These are phyloP conservation scores for Microhierax caerulescens DNA, from an alignment of 2,797 vertebrate species.

Conservation along the genomic window DNA sequence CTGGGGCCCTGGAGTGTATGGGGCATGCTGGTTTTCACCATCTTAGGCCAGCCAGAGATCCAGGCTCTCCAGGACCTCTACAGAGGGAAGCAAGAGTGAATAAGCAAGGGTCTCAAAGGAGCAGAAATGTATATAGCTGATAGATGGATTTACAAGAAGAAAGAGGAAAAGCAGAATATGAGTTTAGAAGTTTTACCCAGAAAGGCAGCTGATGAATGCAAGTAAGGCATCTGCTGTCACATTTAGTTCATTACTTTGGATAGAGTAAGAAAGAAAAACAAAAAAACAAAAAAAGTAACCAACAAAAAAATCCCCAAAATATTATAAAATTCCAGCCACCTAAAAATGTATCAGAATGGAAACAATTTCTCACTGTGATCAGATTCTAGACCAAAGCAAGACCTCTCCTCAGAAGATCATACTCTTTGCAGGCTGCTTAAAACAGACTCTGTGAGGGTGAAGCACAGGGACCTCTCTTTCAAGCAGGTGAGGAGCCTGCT, in stretches of 20 bases:
- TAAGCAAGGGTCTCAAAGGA: background rate
- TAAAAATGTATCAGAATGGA: background rate
- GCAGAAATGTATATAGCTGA: background rate
- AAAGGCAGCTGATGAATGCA: background rate
- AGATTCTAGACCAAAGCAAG: background rate
- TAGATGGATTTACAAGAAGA: background rate
- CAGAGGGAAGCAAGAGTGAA: background rate
- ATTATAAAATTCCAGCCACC: background rate
- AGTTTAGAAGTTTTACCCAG: background rate
- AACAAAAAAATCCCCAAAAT: background rate
- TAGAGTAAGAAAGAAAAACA: background rate
- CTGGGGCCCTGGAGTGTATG: background rate
- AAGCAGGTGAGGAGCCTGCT: constrained; percentile 1
- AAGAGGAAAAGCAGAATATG: background rate
- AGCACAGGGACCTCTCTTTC: background rate
- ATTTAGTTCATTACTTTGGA: background rate
- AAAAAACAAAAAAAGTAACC: no score
- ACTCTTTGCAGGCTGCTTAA: background rate
- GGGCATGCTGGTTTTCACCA: background rate
- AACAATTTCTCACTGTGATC: background rate
- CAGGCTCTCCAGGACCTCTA: background rate
- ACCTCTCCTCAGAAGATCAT: background rate
- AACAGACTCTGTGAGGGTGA: background rate
- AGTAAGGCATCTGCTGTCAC: background rate
- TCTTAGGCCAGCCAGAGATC: background rate